Percentiles rank a stretch among this genome's conserved stretches.
Conservation (phyloP, 2,797 vertebrate species). For the Hypotaenidia philippensis region DNA sequence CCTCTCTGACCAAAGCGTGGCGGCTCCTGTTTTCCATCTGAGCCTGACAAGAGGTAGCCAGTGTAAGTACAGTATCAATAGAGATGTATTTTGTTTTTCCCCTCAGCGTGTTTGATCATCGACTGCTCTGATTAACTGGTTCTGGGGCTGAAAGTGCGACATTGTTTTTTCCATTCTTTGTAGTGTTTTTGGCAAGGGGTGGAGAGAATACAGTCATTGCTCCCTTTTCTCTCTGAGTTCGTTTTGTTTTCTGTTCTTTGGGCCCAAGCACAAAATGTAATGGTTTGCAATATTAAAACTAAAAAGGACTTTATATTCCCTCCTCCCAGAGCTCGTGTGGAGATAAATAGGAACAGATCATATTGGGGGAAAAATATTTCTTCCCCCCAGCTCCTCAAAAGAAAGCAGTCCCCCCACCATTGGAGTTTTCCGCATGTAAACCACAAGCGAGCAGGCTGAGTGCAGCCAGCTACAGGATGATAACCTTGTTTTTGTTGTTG, state of each 20-base stretch:
- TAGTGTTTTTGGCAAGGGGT: constrained; percentile 14
- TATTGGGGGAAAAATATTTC: background rate
- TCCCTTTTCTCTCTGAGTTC: constrained; percentile 7
- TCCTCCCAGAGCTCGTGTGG: background rate
- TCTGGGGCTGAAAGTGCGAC: constrained; percentile 12
- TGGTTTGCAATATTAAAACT: background rate
- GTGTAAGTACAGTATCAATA: background rate
- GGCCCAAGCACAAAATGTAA: background rate
- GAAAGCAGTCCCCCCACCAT: background rate
- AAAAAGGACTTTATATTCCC: background rate
- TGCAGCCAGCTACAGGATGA: constrained; percentile 22
- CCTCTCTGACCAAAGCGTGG: background rate
- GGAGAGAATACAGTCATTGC: constrained; percentile 6
- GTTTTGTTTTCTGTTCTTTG: constrained; percentile 9
- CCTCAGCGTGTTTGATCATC: background rate
- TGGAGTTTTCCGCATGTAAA: constrained; percentile 49
- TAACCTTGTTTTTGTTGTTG: constrained; percentile 46
- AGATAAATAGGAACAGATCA: constrained; percentile 9
- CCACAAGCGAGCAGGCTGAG: constrained; percentile 10
- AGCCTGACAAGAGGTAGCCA: background rate
- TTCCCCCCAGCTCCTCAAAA: background rate
- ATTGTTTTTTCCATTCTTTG: constrained; percentile 40
- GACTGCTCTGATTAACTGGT: constrained; percentile 20
- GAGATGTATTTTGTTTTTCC: background rate
- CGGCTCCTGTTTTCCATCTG: background rate